Conservation (phyloP, 2,113 vertebrate genomes). For the Pipra filicauda region DNA sequence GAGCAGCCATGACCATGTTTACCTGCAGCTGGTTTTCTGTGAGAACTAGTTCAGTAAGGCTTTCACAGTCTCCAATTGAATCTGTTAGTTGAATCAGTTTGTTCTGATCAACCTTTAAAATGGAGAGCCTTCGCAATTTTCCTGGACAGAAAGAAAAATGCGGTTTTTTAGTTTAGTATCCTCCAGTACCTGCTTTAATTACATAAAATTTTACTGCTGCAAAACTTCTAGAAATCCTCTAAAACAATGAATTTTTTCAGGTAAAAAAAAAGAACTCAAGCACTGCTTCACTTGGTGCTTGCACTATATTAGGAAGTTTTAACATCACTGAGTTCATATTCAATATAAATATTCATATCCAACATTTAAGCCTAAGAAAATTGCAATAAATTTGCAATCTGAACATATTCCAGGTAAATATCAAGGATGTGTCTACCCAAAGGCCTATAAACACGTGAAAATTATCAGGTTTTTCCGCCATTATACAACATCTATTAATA, state of each 20-base stretch:
- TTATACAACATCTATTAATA: not conserved
- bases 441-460: not conserved
- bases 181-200: not conserved
- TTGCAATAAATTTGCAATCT: not conserved
- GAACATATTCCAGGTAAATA: not conserved
- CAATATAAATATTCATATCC: not conserved
- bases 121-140: constrained; percentile 88
- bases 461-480: not conserved
- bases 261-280: not conserved
- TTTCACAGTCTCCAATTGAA: constrained; percentile 92
- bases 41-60: constrained; percentile 93
- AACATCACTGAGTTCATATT: not conserved
- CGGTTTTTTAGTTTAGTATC: not conserved
- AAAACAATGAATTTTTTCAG: not conserved
- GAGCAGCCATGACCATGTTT: constrained; percentile 23
- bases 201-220: not conserved
- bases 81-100: constrained; percentile 88
- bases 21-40: constrained; percentile 96
- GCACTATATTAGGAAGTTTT: not conserved
- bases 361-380: not conserved
- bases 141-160: constrained; percentile 70
- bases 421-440: not conserved
- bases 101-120: constrained; percentile 96
- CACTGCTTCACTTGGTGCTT: not conserved
- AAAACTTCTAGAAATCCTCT: not conserved